These are phyloP conservation scores for Panagrolaimus sp. DNA, from an alignment of 1,140 invertebrate species.

Conservation along the genomic window DNA sequence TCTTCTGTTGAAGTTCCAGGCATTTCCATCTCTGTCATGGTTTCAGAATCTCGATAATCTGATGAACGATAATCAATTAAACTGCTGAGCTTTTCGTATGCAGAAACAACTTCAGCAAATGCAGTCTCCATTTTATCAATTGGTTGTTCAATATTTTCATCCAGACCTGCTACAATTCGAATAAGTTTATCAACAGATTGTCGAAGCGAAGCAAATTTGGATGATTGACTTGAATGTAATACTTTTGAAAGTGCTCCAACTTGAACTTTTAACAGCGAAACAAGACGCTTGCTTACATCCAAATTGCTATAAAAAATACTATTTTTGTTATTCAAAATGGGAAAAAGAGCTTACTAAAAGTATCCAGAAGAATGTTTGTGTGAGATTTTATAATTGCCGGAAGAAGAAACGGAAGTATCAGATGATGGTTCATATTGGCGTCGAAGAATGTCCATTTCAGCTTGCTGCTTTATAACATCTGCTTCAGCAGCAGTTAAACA, in stretches of 20 bases:
- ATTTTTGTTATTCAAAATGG: not conserved
- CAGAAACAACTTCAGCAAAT: slow-evolving; percentile 36
- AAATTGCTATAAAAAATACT: slow-evolving; percentile 26
- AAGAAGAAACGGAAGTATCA: slow-evolving; percentile 25
- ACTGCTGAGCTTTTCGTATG: slow-evolving; percentile 36
- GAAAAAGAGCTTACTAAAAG: not conserved
- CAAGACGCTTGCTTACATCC: slow-evolving; percentile 37
- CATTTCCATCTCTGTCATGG: not conserved
- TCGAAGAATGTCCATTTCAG: slow-evolving; percentile 42
- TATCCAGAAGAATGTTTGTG: not conserved
- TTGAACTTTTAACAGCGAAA: slow-evolving; percentile 41
- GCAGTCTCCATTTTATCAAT: slow-evolving; percentile 29
- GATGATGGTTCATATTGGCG: slow-evolving; percentile 25
- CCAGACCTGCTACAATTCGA: slow-evolving; percentile 35
- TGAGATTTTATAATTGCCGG: slow-evolving; percentile 12
- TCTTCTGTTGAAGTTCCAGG: not conserved
- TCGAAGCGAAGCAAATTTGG: slow-evolving; percentile 27
- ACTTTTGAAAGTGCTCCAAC: slow-evolving; percentile 42
- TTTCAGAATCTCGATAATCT: not conserved
- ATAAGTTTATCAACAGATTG: slow-evolving; percentile 35
- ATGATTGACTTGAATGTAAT: slow-evolving; percentile 29
- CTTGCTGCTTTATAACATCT: slow-evolving; percentile 41
- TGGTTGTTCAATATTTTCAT: slow-evolving; percentile 32
- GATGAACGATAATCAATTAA: not conserved
- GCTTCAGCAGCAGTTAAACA: slow-evolving; percentile 43